Conservation (phyloP, 2,797 vertebrate species). For the Sebastiscus albofasciatus region DNA sequence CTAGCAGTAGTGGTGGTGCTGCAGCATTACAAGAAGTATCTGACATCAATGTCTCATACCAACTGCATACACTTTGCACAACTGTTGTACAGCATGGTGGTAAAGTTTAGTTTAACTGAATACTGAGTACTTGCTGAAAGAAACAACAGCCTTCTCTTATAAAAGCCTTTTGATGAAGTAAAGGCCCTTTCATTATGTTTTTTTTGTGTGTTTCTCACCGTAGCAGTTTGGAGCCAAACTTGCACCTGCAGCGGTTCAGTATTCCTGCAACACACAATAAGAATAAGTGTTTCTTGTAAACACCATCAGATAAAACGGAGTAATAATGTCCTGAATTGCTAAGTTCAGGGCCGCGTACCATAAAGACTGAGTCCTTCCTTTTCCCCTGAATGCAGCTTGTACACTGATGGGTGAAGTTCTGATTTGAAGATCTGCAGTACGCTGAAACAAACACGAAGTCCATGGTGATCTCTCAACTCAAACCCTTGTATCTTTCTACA, state of each 20-base stretch:
- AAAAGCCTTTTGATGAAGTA: background rate
- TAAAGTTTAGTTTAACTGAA: background rate
- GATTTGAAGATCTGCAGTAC: constrained; percentile 98
- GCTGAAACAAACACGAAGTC: constrained; percentile 66
- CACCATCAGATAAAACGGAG: background rate
- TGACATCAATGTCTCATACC: background rate
- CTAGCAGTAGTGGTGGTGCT: background rate
- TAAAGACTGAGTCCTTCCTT: constrained; percentile 98
- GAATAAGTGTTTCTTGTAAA: background rate
- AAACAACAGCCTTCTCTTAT: background rate
- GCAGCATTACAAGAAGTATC: background rate
- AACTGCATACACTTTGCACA: background rate
- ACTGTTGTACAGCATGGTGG: background rate
- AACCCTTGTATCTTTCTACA: background rate
- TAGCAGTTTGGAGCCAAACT: constrained; percentile 91
- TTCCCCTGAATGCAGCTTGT: constrained; percentile 92
- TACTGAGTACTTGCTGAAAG: background rate
- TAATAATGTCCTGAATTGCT: background rate
- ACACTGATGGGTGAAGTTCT: constrained; percentile 94
- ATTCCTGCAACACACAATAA: constrained; percentile 82
- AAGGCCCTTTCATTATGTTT: background rate
- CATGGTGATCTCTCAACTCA: background rate
- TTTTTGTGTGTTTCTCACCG: constrained; percentile 76
- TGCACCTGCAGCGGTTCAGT: constrained; percentile 92
- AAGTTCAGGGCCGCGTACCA: constrained; percentile 71